phyloP scores from a whole-genome alignment of 1,140 invertebrate species.

The Anastatus disparis region DNA sequence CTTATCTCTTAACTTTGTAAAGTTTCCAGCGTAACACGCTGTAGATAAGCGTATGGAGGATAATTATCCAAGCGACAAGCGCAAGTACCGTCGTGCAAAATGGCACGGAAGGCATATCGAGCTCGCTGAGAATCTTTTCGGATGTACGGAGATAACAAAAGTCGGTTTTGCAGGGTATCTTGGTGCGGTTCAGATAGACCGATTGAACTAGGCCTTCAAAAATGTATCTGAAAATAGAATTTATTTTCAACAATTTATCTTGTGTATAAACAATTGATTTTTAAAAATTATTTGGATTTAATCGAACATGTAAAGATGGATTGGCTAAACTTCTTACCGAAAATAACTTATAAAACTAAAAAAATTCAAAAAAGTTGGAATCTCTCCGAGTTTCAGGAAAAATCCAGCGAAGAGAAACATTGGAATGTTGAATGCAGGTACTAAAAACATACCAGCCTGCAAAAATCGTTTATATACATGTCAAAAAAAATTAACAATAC shows the following conservation, averaged over 20 bases:
- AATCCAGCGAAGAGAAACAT: conserved; percentile 87
- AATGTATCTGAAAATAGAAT: conserved; percentile 71
- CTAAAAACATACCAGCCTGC: conserved; percentile 83
- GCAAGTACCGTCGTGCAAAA: conserved; percentile 47
- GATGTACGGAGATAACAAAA: conserved; percentile 52
- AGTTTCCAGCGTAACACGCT: conserved; percentile 53
- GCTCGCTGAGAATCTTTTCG: conserved; percentile 47
- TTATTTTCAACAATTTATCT: conserved; percentile 48
- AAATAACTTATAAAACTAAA: conserved; percentile 82
- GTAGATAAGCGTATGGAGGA: conserved; percentile 52
- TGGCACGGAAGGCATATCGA: conserved; percentile 57
- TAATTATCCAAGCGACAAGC: conserved; percentile 54
- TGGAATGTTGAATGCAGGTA: conserved; percentile 84
- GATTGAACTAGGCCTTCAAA: conserved; percentile 82
- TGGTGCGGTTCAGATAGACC: conserved; percentile 75
- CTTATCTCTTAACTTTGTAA: too few relatives aligned
- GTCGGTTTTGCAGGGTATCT: conserved; percentile 66
- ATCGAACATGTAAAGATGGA: not conserved
- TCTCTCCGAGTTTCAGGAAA: conserved; percentile 82
- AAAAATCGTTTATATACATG: conserved; percentile 48
- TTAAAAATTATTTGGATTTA: not conserved
- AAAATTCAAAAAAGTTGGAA: conserved; percentile 77
- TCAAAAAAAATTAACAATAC: not conserved
- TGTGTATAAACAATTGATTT: not conserved
- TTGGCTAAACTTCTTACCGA: conserved; percentile 57